phyloP scores from a whole-genome alignment of 2,888 invertebrate species.

The Dynastes hyllus region DNA sequence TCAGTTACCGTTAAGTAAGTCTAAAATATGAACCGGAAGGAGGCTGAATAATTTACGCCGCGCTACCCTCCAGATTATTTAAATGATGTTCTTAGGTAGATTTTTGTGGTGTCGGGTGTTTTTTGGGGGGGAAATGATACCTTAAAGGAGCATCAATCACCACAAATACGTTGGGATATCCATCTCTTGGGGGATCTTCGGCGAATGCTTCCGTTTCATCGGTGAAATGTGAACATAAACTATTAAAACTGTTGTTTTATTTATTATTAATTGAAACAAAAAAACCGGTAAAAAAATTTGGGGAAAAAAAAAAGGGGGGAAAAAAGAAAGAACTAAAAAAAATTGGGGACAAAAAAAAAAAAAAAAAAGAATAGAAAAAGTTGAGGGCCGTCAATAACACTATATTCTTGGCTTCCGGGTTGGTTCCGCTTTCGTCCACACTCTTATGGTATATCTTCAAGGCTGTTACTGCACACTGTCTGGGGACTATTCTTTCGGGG shows the following conservation, averaged over 20 bases:
- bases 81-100: background rate
- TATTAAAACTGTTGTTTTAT: background rate
- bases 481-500: too few relatives aligned
- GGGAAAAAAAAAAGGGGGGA: too few relatives aligned
- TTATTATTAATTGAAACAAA: background rate
- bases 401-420: too few relatives aligned
- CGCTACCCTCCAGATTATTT: conserved; percentile 3
- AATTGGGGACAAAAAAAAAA: too few relatives aligned
- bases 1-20: conserved; percentile 14
- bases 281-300: too few relatives aligned
- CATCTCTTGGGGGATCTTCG: background rate
- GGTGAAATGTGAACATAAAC: background rate
- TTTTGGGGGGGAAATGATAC: background rate
- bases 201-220: too few relatives aligned
- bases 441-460: too few relatives aligned
- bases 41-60: conserved; percentile 17
- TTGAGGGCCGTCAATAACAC: too few relatives aligned
- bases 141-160: conserved; percentile 1
- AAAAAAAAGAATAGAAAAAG: too few relatives aligned
- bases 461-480: too few relatives aligned
- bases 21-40: conserved; percentile 28
- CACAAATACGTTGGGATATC: background rate
- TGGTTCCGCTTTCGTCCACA: too few relatives aligned
- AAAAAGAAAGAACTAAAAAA: too few relatives aligned
- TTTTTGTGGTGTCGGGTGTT: background rate